phyloP scores from a whole-genome alignment of 1,140 invertebrate genomes.

The Megalonaias nervosa region DNA sequence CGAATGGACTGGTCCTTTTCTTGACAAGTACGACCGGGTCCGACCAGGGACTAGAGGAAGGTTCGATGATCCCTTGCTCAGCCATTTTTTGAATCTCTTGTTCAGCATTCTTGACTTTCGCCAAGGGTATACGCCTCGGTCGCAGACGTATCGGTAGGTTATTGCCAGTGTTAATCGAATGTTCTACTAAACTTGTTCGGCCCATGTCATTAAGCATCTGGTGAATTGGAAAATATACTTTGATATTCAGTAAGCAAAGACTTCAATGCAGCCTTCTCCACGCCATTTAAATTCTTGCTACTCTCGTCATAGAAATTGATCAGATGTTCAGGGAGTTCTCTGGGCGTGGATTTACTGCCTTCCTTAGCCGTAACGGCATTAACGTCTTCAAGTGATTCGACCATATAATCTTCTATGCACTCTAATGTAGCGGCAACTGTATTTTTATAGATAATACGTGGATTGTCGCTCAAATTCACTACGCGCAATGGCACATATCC shows the following conservation, averaged over 20 bases:
- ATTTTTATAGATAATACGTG: not conserved
- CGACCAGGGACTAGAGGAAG: constrained; percentile 7
- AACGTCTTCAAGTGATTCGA: not conserved
- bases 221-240: constrained; percentile 20
- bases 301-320: not conserved
- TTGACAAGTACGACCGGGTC: not conserved
- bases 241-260: constrained; percentile 9
- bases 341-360: not conserved
- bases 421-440: not conserved
- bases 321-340: not conserved
- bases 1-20: constrained; percentile 14
- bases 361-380: not conserved
- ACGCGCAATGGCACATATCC: constrained; percentile 11
- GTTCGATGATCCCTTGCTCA: constrained; percentile 15
- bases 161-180: constrained; percentile 18
- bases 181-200: constrained; percentile 14
- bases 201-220: constrained; percentile 24
- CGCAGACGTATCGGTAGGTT: constrained; percentile 20
- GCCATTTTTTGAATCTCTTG: constrained; percentile 23
- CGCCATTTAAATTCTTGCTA: constrained; percentile 2
- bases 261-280: not conserved
- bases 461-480: too few species aligned
- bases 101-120: not conserved
- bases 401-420: not conserved
- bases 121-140: constrained; percentile 4